phyloP scores from a whole-genome alignment of 2,888 invertebrate species.

The Mechanitis messenoides region DNA sequence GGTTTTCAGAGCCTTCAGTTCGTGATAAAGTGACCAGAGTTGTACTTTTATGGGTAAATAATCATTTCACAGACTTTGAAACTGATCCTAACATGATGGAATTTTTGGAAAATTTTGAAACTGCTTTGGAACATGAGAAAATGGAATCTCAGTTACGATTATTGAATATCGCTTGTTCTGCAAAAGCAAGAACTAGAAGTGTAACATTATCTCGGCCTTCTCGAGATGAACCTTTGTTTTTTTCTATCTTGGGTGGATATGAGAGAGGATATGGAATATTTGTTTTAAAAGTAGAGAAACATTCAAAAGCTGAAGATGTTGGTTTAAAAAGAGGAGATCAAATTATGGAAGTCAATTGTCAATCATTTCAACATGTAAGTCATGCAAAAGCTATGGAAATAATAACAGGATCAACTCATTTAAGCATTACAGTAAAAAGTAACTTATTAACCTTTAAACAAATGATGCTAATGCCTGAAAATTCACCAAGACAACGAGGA shows the following conservation, averaged over 20 bases:
- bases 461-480: slow-evolving; percentile 83
- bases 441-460: slow-evolving; percentile 92
- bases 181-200: slow-evolving; percentile 94
- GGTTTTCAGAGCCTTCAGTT: slow-evolving; percentile 89
- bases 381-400: slow-evolving; percentile 95
- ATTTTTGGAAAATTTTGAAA: slow-evolving; percentile 94
- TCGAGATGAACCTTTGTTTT: slow-evolving; percentile 94
- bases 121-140: slow-evolving; percentile 87
- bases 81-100: slow-evolving; percentile 97
- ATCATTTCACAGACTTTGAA: slow-evolving; percentile 98
- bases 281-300: slow-evolving; percentile 94
- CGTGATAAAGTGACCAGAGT: slow-evolving; percentile 95
- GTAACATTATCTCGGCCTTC: slow-evolving; percentile 94
- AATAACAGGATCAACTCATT: slow-evolving; percentile 93
- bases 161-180: slow-evolving; percentile 97
- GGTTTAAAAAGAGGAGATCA: slow-evolving; percentile 98
- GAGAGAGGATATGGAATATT: slow-evolving; percentile 96
- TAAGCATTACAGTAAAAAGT: slow-evolving; percentile 97
- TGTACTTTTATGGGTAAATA: slow-evolving; percentile 98
- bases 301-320: slow-evolving; percentile 95
- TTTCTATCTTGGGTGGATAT: slow-evolving; percentile 94
- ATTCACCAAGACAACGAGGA: slow-evolving; percentile 85
- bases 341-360: slow-evolving; percentile 97
- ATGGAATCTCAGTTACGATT: slow-evolving; percentile 89
- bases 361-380: slow-evolving; percentile 95